Evolutionary conservation across 2,113 vertebrate species (phyloP), one percentile per base, ranked within the genome.

Genomic region (Tympanuchus pallidicinctus): DNA sequence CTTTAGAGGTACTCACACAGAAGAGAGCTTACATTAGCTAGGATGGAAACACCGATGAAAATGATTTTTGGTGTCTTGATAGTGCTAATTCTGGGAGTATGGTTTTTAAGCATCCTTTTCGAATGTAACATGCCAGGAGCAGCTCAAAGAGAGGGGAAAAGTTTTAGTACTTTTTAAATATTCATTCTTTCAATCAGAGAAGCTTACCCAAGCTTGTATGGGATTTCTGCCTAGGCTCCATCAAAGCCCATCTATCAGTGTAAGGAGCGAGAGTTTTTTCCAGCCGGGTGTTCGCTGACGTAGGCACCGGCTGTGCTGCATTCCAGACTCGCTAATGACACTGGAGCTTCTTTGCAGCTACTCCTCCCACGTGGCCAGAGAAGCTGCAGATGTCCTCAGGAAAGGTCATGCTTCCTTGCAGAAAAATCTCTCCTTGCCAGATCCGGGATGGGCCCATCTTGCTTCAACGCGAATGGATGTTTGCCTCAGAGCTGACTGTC

Each of bases 251-350:
- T 95, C 57, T 67, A 1, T 80, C 7, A 0, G 22, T 60, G 88
- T 34, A 64, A 77, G 65, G 2, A 92, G 69, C 48, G 81, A 47
- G 61, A 83, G 61, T 86, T 91, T 95, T 90, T 90, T 87, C 27
- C 87, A 66, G 66, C 13, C 2, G 11, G 40, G 77, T 54, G 59
- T 81, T 84, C 0, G 0, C 61, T 90, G 90, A 65, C 1, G 2
- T 79, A 27, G 10, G 75, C 64, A 64, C 86, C 6, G 65, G 95
- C 96, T 7, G 6, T 94, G 64, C 94, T 93, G 95, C 97, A 97
- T 97, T 96, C 94, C 96, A 96, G 98, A 96, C 97, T 98, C 82
- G 50, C 96, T 97, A 95, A 95, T 90, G 95, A 94, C 75, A 96
- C 97, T 75, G 92, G 92, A 95, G 96, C 96, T 90, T 95, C 93